A percentile compares a stretch with the other conserved stretches of the same genome.
Evolutionary conservation across 2,797 vertebrate genomes (phyloP).

Genomic region (Scyliorhinus canicula): DNA sequence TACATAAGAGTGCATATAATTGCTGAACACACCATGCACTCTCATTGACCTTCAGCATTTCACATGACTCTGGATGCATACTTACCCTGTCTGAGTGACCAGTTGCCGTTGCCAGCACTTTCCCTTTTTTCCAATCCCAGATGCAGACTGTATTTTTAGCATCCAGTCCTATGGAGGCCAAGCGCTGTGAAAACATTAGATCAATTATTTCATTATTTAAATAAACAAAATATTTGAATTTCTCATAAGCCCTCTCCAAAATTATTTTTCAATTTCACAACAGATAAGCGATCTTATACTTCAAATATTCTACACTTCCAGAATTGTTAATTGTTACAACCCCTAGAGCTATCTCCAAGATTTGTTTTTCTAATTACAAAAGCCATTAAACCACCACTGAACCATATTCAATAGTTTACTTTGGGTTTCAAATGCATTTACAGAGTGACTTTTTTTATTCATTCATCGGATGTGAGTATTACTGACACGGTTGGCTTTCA

Average conservation of each 20-base stretch:
- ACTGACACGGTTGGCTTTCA: not conserved
- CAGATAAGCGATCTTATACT: not conserved
- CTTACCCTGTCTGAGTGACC: slow-evolving; percentile 93
- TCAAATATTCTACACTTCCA: not conserved
- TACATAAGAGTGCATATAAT: not conserved
- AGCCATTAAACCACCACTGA: not conserved
- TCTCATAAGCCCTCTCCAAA: not conserved
- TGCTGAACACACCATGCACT: not conserved
- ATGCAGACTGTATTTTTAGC: slow-evolving; percentile 91
- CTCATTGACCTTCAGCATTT: not conserved
- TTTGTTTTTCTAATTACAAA: slow-evolving; percentile 12
- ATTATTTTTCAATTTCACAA: not conserved
- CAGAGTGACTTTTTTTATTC: not conserved
- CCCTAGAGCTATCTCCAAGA: not conserved
- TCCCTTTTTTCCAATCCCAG: slow-evolving; percentile 93
- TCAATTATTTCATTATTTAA: not conserved
- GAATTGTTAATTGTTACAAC: not conserved
- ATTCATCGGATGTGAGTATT: not conserved
- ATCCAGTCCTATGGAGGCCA: slow-evolving; percentile 86
- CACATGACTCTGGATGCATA: slow-evolving; percentile 47
- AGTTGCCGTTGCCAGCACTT: slow-evolving; percentile 79
- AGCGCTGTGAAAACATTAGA: slow-evolving; percentile 59
- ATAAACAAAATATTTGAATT: not conserved
- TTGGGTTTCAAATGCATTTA: not conserved
- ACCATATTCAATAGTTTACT: not conserved